Evolutionary conservation across 2,113 vertebrate species (phyloP), one percentile per base, ranked within the genome.

Genomic region (Gracilinanus agilis): DNA sequence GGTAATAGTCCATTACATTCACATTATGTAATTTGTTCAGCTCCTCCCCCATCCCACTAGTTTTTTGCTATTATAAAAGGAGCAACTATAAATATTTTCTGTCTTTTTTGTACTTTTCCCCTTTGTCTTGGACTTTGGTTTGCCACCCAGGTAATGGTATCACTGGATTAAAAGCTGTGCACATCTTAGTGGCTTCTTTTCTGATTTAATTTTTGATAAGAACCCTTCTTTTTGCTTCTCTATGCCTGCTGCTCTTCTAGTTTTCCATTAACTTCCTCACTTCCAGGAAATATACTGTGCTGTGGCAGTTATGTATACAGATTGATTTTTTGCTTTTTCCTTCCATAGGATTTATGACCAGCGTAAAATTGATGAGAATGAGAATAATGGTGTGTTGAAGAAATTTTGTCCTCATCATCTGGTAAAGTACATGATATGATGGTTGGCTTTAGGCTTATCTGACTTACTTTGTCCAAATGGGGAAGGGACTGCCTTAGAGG

Each of bases 341-440:
- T 12, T 13, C 56, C 12, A 34, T 90, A 99, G 99, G 98, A 99
- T 99, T 97, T 99, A 99, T 11, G 99, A 99, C 96, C 99, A 99
- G 98, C 99, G 99, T 95, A 99, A 99, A 97, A 99, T 99, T 10
- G 99, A 99, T 0, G 99, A 99, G 98, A 99, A 99, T 0, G 99
- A 99, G 54, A 99, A 99, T 97, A 99, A 99, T 0, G 99, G 99
- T 0, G 99, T 99, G 1, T 98, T 99, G 54, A 99, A 99, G 98
- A 99, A 99, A 96, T 99, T 99, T 97, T 99, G 99, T 96, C 99
- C 99, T 3, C 99, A 99, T 94, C 99, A 99, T 97, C 97, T 99
- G 99, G 99, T 99, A 97, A 98, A 98, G 24, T 0, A 92, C 93
- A 44, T 40, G 53, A 95, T 89, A 54, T 49, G 91, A 24, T 67